Evolutionary conservation across 2,888 invertebrate species (phyloP), one percentile per base, ranked within the genome.

Genomic region (Mycogona germanica): DNA sequence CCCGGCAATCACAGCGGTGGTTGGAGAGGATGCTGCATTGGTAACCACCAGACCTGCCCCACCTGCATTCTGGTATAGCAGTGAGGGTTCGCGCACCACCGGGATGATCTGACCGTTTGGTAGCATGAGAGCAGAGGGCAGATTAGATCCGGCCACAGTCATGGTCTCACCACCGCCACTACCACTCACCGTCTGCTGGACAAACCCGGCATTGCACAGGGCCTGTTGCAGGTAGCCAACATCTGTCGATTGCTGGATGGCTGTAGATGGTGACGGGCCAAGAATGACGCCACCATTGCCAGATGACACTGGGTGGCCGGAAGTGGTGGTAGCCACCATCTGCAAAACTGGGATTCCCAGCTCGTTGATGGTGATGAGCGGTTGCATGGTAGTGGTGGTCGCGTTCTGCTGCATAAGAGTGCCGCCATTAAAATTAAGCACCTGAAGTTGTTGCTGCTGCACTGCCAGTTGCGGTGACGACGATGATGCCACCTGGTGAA

Each of bases 31-130:
- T 35, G 35, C 9, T 35, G n/a, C n/a, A 9, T 9, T 17, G 41
- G 7, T 40, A 19, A 9, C 17, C n/a, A 6, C 41, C 41, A 40
- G 23, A 40, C 41, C n/a, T n/a, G n/a, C 3, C 59, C n/a, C 57
- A 9, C 54, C 44, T 37, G 58, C 54, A 41, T 61, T 61, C 32
- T 58, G 58, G n/a, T 57, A 55, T 14, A 66, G 51, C 25, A 62
- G 59, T 30, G 65, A 63, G 12, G 70, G 67, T 56, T 70, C 69
- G 5, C 67, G 67, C 14, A 70, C 69, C 35, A 70, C 69, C 3
- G 70, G 69, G 38, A 70, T 66, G 5, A 71, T 66, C 52, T 70
- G 70, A 37, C 70, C 70, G 58, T 68, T 69, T 7, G 70, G 70
- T 51, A 71, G 60, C 9, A 70, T 62, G 21, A 71, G 61, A 25